Evolutionary conservation across 1,140 invertebrate genomes (phyloP).

Genomic region (Magallana gigas): DNA sequence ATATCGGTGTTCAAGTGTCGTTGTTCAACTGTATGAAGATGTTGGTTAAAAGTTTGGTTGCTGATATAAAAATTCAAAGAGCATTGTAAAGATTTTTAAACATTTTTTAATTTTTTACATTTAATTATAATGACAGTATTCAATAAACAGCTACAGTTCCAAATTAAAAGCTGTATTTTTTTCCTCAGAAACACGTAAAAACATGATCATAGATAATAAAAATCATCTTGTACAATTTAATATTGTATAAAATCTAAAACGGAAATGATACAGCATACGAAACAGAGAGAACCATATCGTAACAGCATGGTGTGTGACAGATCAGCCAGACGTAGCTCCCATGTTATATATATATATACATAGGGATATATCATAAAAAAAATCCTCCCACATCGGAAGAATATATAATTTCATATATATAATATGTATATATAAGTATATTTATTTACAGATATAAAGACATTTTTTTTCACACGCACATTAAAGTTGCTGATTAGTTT

Average conservation of each 20-base stretch:
- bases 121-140: conserved; percentile 35
- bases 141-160: conserved; percentile 3
- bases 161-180: neutral
- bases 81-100: too few species aligned
- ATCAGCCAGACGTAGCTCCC: neutral
- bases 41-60: too few species aligned
- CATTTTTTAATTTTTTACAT: conserved; percentile 15
- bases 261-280: neutral
- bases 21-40: too few species aligned
- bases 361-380: neutral
- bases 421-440: neutral
- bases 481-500: neutral
- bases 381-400: neutral
- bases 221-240: neutral
- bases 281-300: neutral
- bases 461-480: neutral
- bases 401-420: neutral
- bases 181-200: conserved; percentile 21
- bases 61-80: too few species aligned
- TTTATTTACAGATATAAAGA: neutral
- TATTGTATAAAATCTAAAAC: neutral
- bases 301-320: neutral
- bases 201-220: conserved; percentile 11
- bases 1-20: too few species aligned
- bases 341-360: neutral